A percentile compares a stretch with the other conserved stretches of the same genome.
Conservation (phyloP, 2,113 vertebrate species). For the Myrmecobius fasciatus region DNA sequence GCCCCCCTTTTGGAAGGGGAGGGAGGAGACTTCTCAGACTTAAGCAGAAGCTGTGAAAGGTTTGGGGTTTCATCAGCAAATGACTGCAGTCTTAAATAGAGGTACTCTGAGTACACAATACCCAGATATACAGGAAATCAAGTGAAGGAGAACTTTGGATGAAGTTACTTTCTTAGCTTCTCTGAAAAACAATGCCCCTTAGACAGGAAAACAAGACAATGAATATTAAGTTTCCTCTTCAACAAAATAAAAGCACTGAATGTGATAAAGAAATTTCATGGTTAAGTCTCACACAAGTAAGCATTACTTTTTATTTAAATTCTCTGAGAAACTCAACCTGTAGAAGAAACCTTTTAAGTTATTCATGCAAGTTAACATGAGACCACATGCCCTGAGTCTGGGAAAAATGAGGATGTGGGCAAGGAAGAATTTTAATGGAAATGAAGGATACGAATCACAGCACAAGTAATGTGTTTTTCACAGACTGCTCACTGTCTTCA, state of each 20-base stretch:
- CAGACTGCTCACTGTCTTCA: slow-evolving; percentile 8
- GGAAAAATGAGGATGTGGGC: not conserved
- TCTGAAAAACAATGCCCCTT: not conserved
- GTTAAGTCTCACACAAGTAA: slow-evolving; percentile 41
- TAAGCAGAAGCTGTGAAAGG: slow-evolving; percentile 41
- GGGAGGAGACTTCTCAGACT: slow-evolving; percentile 43
- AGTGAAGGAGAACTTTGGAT: slow-evolving; percentile 6
- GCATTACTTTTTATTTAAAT: slow-evolving; percentile 14
- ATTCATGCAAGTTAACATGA: not conserved
- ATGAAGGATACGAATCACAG: not conserved
- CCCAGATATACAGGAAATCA: not conserved
- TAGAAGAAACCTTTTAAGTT: not conserved
- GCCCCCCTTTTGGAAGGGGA: slow-evolving; percentile 12
- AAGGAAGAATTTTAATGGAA: slow-evolving; percentile 8
- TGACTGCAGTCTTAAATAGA: not conserved
- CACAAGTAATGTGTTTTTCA: not conserved
- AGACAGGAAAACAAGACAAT: slow-evolving; percentile 23
- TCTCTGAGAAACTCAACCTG: not conserved
- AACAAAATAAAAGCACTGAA: slow-evolving; percentile 18
- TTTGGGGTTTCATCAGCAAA: slow-evolving; percentile 25
- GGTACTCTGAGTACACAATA: not conserved
- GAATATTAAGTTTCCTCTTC: not conserved
- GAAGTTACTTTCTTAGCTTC: not conserved
- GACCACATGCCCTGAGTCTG: not conserved
- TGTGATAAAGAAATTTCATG: slow-evolving; percentile 16